Evolutionary conservation across 2,888 invertebrate genomes (phyloP), one percentile per base, ranked within the genome.

Genomic region (Galeopsomyia nigrocyanea): DNA sequence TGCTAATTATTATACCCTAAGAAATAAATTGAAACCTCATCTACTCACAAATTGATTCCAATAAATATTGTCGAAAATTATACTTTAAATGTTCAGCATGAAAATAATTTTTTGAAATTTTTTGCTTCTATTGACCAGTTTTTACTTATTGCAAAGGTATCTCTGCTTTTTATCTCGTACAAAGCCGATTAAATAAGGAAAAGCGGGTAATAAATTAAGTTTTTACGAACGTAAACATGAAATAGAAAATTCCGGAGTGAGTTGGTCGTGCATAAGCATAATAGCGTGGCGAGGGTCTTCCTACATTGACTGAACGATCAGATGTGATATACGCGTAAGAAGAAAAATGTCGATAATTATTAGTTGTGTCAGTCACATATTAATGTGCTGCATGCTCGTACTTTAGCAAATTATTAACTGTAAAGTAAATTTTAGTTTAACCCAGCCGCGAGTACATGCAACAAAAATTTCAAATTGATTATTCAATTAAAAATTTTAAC

Each of bases 291-390:
- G 83, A 83, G 85, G 85, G 86, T 85, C 86, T 86, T 86, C 86
- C 86, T 86, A 85, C 82, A 85, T 82, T 85, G 86, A 86, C 86
- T 86, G 86, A 86, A 86, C 82, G 86, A 85, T 86, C 86, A 86
- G 85, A 86, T 86, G 86, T 86, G 86, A 86, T 86, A 86, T 86
- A 86, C 80, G 83, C 82, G 82, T 76, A 85, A 85, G 86, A 81
- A 84, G 51, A 68, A 49, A 61, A 68, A 74, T 73, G 68, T 68
- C 55, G 75, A 81, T 79, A 81, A 79, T 82, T 81, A 79, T 77
- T 39, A 39, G 39, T 76, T 77, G 67, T 66, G 71, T 66, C 14
- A 58, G 16, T 1, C 14, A 39, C 16, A 26, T 39, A 13, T 1
- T 39, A 39, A 39, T 39, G 39, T 39, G 39, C 39, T 39, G 39